Conservation (phyloP, 2,888 invertebrate species). For the Erebia epiphron region DNA sequence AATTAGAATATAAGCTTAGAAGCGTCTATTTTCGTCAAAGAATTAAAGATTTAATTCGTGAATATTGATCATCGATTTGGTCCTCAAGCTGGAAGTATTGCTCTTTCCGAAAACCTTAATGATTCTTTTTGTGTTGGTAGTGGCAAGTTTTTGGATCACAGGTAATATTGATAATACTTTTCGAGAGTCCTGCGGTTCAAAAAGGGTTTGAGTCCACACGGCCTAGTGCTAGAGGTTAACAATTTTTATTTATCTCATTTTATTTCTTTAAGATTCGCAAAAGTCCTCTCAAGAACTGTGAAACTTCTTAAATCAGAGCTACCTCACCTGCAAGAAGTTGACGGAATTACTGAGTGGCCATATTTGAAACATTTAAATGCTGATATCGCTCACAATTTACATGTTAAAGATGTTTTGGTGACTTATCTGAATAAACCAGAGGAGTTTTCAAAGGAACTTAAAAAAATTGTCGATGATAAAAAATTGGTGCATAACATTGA, state of each 20-base stretch:
- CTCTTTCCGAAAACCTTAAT: no score
- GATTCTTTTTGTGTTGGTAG: no score
- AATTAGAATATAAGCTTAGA: no score
- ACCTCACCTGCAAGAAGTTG: conserved; percentile 65
- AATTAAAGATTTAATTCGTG: no score
- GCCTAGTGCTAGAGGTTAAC: no score
- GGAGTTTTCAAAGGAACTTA: conserved; percentile 44
- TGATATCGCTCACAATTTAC: conserved; percentile 59
- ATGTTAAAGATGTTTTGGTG: conserved; percentile 51
- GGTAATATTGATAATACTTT: no score
- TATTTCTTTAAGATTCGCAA: conserved; percentile 54
- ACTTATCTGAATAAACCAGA: conserved; percentile 48
- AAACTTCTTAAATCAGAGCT: conserved; percentile 60
- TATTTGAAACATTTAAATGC: conserved; percentile 54
- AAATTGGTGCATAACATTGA: conserved; percentile 48
- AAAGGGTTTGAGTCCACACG: no score
- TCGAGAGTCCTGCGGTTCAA: no score
- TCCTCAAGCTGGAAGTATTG: neutral
- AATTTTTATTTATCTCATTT: neutral
- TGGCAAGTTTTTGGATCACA: no score
- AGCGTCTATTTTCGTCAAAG: no score
- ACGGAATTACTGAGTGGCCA: conserved; percentile 56
- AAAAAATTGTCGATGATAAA: conserved; percentile 44
- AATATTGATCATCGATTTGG: no score
- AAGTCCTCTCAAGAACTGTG: conserved; percentile 57